phyloP scores from a whole-genome alignment of 2,888 invertebrate genomes.

The Dryobotodes eremita region DNA sequence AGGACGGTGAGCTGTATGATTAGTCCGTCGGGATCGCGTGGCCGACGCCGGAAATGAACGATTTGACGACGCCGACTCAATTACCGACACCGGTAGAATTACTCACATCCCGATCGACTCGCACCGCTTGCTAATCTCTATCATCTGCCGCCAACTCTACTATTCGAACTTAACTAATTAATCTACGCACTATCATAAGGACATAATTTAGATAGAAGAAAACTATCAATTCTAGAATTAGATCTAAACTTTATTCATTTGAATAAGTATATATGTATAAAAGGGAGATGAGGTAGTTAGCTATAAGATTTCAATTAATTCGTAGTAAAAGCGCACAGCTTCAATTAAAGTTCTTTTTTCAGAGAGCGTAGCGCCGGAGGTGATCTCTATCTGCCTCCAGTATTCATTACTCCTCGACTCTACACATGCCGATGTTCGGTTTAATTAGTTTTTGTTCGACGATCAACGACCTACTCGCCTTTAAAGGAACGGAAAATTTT shows the following conservation, averaged over 20 bases:
- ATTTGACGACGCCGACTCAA: slow-evolving; percentile 72
- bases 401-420: slow-evolving; percentile 84
- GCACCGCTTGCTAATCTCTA: slow-evolving; percentile 53
- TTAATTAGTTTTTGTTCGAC: slow-evolving; percentile 87
- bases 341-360: slow-evolving; percentile 84
- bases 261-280: slow-evolving; percentile 13
- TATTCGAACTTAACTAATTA: slow-evolving; percentile 51
- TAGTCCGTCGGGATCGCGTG: slow-evolving; percentile 65
- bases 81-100: slow-evolving; percentile 69
- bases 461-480: slow-evolving; percentile 74
- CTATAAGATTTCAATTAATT: slow-evolving; percentile 78
- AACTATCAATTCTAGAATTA: slow-evolving; percentile 5
- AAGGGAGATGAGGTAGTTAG: slow-evolving; percentile 48
- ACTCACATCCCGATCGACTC: slow-evolving; percentile 66
- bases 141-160: slow-evolving; percentile 41
- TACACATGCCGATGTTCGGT: slow-evolving; percentile 85
- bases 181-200: slow-evolving; percentile 47
- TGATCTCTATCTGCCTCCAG: slow-evolving; percentile 72
- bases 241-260: slow-evolving; percentile 31
- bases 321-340: slow-evolving; percentile 76
- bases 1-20: slow-evolving; percentile 63
- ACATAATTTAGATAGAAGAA: slow-evolving; percentile 28
- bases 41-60: slow-evolving; percentile 67
- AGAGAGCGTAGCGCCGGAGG: slow-evolving; percentile 63
- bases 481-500: slow-evolving; percentile 75